Percentiles rank a stretch among this genome's conserved stretches.
These are phyloP conservation scores for Hyla sarda DNA, from an alignment of 2,113 vertebrate species.

Conservation along the genomic window DNA sequence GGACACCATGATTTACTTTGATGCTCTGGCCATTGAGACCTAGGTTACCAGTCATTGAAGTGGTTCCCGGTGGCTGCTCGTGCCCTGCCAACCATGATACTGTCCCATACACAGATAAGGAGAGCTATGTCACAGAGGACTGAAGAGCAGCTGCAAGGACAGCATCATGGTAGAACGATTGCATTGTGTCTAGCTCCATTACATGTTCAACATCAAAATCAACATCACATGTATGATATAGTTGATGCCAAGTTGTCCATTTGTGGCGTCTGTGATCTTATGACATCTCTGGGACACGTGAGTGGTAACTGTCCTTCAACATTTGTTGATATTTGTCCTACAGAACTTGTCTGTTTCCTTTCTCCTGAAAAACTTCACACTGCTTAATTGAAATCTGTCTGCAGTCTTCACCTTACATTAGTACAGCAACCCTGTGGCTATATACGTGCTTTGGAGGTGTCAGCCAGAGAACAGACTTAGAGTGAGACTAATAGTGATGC, in stretches of 20 bases:
- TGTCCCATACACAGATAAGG: too few relatives aligned
- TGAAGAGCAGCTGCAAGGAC: too few relatives aligned
- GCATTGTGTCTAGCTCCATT: neutral
- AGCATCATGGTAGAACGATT: too few relatives aligned
- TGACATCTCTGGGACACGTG: neutral
- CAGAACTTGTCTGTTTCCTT: neutral
- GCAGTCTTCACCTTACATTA: neutral
- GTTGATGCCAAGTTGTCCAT: slow-evolving; percentile 6
- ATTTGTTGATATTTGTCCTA: neutral
- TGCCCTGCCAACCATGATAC: too few relatives aligned
- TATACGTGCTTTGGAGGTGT: neutral
- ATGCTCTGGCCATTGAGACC: too few relatives aligned
- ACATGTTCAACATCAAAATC: slow-evolving; percentile 33
- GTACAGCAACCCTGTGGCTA: neutral
- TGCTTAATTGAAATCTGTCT: neutral
- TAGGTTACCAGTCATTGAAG: too few relatives aligned
- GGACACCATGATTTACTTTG: too few relatives aligned
- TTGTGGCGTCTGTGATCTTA: neutral
- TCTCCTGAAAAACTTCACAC: neutral
- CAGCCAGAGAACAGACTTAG: neutral
- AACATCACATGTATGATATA: neutral
- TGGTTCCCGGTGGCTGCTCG: too few relatives aligned
- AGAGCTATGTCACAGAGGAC: too few relatives aligned
- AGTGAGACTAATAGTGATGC: neutral
- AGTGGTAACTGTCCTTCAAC: slow-evolving; percentile 20